phyloP scores from a whole-genome alignment of 2,888 invertebrate species.

The Nomada ferruginata region DNA sequence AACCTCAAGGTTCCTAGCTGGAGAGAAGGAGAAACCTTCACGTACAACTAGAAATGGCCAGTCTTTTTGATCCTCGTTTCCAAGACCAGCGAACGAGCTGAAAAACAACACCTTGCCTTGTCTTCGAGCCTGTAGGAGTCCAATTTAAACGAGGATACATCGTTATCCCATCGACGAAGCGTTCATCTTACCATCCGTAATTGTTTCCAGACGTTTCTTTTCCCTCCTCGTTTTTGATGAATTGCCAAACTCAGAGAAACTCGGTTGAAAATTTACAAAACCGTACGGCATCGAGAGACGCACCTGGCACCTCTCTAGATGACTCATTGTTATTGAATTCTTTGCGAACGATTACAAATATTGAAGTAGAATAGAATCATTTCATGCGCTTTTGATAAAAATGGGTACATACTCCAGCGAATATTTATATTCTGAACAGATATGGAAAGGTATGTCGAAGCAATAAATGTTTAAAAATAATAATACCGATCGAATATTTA shows the following conservation, averaged over 20 bases:
- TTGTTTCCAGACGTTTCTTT: background rate
- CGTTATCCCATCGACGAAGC: slow-evolving; percentile 43
- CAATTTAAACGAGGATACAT: slow-evolving; percentile 59
- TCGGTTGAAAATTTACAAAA: slow-evolving; percentile 11
- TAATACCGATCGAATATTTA: no score
- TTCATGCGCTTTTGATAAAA: no score
- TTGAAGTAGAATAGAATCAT: no score
- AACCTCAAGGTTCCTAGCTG: slow-evolving; percentile 77
- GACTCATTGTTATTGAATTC: no score
- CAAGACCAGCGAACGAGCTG: slow-evolving; percentile 26
- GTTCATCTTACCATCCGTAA: background rate
- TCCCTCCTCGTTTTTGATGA: background rate
- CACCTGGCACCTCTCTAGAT: slow-evolving; percentile 17
- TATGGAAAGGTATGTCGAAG: no score
- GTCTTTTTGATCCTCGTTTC: slow-evolving; percentile 53
- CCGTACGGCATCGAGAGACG: background rate
- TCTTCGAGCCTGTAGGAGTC: slow-evolving; percentile 65
- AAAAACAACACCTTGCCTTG: slow-evolving; percentile 55
- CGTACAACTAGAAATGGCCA: slow-evolving; percentile 41
- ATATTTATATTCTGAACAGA: no score
- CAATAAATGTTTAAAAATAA: no score
- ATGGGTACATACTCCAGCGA: no score
- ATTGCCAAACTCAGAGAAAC: slow-evolving; percentile 24
- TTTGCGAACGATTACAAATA: no score
- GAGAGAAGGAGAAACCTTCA: slow-evolving; percentile 45